Conservation (phyloP, 1,140 invertebrate genomes). For the Leptopilina clavipes region DNA sequence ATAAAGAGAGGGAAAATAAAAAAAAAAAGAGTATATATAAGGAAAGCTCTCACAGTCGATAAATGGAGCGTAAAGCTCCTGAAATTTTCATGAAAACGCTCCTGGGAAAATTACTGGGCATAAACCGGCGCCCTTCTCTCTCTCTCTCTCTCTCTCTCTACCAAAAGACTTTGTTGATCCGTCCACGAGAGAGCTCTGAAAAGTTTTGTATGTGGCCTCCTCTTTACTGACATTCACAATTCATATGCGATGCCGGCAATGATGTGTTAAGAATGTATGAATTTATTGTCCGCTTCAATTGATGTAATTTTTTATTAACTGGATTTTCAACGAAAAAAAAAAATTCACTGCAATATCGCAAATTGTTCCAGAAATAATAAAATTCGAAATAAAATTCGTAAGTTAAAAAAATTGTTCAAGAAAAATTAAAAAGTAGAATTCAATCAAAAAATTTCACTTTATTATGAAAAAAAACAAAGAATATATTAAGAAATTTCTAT, state of each 20-base stretch:
- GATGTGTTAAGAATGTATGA: background rate
- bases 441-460: no score
- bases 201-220: slow-evolving; percentile 4
- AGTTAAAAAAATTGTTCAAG: no score
- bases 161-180: slow-evolving; percentile 2
- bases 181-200: background rate
- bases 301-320: no score
- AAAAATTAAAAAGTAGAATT: no score
- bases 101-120: slow-evolving; percentile 36
- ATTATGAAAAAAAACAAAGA: no score
- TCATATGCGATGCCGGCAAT: slow-evolving; percentile 1
- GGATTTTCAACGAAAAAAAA: no score
- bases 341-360: no score
- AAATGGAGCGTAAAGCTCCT: slow-evolving; percentile 27
- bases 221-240: background rate
- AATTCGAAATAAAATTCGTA: no score
- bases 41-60: background rate
- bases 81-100: slow-evolving; percentile 27
- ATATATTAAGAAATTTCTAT: no score
- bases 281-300: background rate
- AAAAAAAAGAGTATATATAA: background rate
- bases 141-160: background rate
- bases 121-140: slow-evolving; percentile 4
- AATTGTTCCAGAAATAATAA: no score
- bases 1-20: background rate